A percentile compares a stretch with the other conserved stretches of the same genome.
Evolutionary conservation across 1,140 invertebrate species (phyloP).

Genomic region (Heterodera carotae): DNA sequence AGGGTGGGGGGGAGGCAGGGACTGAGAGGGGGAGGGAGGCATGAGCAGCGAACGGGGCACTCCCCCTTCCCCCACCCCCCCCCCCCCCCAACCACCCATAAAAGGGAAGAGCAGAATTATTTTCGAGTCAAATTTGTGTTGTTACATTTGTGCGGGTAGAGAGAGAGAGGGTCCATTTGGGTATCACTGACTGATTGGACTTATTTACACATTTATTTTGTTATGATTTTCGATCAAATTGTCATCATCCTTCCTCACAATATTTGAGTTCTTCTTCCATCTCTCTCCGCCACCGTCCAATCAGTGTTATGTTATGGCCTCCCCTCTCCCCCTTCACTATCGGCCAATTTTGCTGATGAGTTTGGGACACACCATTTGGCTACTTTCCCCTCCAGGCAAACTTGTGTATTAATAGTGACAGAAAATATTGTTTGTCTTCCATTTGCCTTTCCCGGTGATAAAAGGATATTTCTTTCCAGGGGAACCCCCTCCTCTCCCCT

Average conservation of each 20-base stretch:
- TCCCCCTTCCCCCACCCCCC: no score
- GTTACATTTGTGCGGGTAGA: not conserved
- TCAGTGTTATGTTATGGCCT: not conserved
- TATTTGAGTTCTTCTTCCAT: no score
- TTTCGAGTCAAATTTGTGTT: not conserved
- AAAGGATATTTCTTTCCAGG: not conserved
- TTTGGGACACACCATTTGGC: no score
- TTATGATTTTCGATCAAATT: not conserved
- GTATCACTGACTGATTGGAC: no score
- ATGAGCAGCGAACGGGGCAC: no score
- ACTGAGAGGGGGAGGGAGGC: no score
- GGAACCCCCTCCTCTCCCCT: not conserved
- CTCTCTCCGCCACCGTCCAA: not conserved
- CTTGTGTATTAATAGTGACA: not conserved
- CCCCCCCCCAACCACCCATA: no score
- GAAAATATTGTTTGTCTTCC: not conserved
- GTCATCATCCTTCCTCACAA: not conserved
- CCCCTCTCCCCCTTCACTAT: no score
- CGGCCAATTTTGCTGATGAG: no score
- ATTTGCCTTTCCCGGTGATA: conserved; percentile 2
- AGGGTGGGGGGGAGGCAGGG: no score
- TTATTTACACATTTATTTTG: not conserved
- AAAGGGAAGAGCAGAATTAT: not conserved
- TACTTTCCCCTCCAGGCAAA: not conserved
- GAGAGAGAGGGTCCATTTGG: no score